phyloP scores from a whole-genome alignment of 2,888 invertebrate genomes.

The Andrena praecox region DNA sequence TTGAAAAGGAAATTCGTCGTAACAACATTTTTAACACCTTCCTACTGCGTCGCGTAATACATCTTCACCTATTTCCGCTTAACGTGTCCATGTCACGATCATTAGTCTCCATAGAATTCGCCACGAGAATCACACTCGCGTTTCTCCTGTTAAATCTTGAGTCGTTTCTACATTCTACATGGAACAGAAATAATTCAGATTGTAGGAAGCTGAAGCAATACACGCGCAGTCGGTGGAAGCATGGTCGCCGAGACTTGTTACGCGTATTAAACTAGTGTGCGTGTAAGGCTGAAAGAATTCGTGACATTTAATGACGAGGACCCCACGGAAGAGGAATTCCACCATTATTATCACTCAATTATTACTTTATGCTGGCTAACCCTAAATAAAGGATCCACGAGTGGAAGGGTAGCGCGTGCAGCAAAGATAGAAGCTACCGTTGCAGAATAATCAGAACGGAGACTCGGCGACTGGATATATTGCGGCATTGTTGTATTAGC shows the following conservation, averaged over 20 bases:
- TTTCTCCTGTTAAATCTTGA: not conserved
- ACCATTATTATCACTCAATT: constrained; percentile 9
- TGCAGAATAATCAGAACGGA: constrained; percentile 9
- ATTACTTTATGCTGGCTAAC: not conserved
- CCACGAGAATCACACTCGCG: not conserved
- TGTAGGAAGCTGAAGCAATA: not conserved
- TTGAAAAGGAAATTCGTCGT: too few relatives aligned
- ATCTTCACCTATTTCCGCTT: not conserved
- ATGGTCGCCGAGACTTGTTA: not conserved
- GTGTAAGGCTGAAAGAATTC: not conserved
- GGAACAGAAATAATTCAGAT: not conserved
- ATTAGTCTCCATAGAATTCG: not conserved
- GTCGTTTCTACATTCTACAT: not conserved
- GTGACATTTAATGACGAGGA: not conserved
- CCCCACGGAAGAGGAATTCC: not conserved
- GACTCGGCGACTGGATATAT: not conserved
- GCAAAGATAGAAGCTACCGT: not conserved
- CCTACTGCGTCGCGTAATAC: too few relatives aligned
- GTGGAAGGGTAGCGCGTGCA: not conserved
- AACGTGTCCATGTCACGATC: not conserved
- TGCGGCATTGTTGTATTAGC: not conserved
- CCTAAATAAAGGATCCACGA: constrained; percentile 16
- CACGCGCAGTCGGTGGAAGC: too few relatives aligned
- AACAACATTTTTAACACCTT: too few relatives aligned
- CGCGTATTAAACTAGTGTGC: not conserved